Evolutionary conservation across 2,797 vertebrate genomes (phyloP), one percentile per base, ranked within the genome.

Genomic region (Hippocampus kuda): DNA sequence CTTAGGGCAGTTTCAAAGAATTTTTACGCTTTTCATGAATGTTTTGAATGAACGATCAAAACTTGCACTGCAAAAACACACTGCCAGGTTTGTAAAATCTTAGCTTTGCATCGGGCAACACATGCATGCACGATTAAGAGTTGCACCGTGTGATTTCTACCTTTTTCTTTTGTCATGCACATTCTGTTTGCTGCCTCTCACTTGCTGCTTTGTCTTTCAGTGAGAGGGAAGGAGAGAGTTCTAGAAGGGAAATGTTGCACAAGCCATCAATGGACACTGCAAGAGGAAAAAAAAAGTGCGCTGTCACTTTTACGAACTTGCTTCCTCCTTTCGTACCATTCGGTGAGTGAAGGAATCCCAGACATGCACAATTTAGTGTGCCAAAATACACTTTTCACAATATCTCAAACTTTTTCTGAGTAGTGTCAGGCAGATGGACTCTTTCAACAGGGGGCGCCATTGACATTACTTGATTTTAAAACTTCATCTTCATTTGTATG

Each of bases 171-270:
- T 27, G 26, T 27, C 56, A 7, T 16, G 16, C 59, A 38, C 8
- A 9, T 20, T 16, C 27, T 38, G 16, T 60, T 60, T 60, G 59
- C 27, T 60, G 7, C 59, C 59, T 60, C 30, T 34, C 27, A 60
- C 59, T 60, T 60, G 22, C 24, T 57, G 59, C 59, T 60, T 60
- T 60, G 30, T 60, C 2, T 60, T 60, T 60, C 59, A 60, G 57
- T 34, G 27, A 60, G 59, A 59, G 26, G 24, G 54, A 57, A 12
- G 12, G 54, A 30, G 57, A 30, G 13, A 34, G 2, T 34, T 60
- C 15, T 60, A 34, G 3, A 34, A 34, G 59, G 59, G 27, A 60
- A 30, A 60, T 60, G 59, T 34, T 20, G 27, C 59, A 60, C 8
- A 9, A 38, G 27, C 16, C 59, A 60, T 60, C 59, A 30, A 20